A percentile compares a stretch with the other conserved stretches of the same genome.
Conservation (phyloP, 2,797 vertebrate genomes). For the Propithecus perrieri region DNA sequence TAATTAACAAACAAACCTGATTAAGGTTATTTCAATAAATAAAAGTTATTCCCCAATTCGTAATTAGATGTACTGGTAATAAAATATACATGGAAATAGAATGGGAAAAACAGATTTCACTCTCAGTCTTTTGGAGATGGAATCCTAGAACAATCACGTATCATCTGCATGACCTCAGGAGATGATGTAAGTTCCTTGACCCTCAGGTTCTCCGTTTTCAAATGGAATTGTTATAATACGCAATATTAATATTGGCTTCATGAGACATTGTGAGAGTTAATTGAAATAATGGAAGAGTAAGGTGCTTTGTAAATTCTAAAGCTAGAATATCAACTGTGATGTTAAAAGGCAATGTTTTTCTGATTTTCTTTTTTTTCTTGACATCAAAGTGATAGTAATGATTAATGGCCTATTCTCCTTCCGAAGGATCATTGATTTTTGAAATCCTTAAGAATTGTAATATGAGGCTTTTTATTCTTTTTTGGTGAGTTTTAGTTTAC, state of each 20-base stretch:
- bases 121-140: background rate
- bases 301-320: conserved; percentile 5
- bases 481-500: conserved; percentile 41
- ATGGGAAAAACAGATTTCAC: background rate
- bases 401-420: conserved; percentile 52
- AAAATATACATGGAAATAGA: background rate
- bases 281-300: background rate
- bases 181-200: background rate
- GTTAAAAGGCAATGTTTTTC: background rate
- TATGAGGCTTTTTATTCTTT: conserved; percentile 38
- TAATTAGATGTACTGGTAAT: background rate
- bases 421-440: conserved; percentile 53
- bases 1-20: background rate
- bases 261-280: background rate
- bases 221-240: background rate
- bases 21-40: background rate
- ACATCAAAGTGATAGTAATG: conserved; percentile 61
- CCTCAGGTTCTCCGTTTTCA: background rate
- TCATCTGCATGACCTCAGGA: background rate
- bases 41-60: background rate
- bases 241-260: background rate
- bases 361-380: background rate
- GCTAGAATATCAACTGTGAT: background rate
- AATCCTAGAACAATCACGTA: background rate
- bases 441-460: conserved; percentile 41